Evolutionary conservation across 64 coral and sea anemone genomes (phyloP), one percentile per base, ranked within the genome.

Genomic region (Dendrophyllia cribrosa): DNA sequence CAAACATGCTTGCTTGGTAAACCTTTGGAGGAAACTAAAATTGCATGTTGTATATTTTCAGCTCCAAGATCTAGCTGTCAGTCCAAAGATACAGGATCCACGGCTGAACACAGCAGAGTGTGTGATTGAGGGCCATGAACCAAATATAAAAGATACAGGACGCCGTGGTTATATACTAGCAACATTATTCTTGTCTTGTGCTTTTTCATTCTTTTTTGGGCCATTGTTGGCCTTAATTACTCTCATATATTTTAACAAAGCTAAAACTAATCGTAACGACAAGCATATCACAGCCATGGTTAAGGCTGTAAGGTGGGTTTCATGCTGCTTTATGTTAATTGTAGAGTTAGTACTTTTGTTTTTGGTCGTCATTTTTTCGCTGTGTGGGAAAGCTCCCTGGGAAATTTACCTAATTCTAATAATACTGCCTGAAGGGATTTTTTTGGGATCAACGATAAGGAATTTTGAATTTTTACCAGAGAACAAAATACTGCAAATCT

Each of bases 81-180:
- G 14, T 75, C 72, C 72, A 50, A 7, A 2, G 8, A 75, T 75
- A 51, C 72, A 75, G 17, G 72, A 75, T 75, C 72, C 72, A 75
- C 44, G 17, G 6, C 46, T 75, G 1, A 75, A 75, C 46, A 75
- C 72, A 51, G 72, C 72, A 3, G 72, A 75, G 17, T 75, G 72
- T 75, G 17, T 75, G 13, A 50, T n/a, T 75, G 14, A 75, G 45
- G 72, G 72, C 2, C 46, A 75, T 7, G 4, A 75, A 75, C 45
- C 72, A 8, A 20, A n/a, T 5, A 19, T 75, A 20, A 17, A 17
- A 2, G 72, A 43, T 15, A 75, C 45, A 50, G 72, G 44, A 51
- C 44, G 72, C 4, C 51, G 72, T 75, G 0, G 0, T 75, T 4
- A 50, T 20, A 75, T 75, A 50, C 17, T 14, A 15, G 72, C 72